Evolutionary conservation across 64 coral and sea anemone species (phyloP).

Genomic region (Montipora sp.): DNA sequence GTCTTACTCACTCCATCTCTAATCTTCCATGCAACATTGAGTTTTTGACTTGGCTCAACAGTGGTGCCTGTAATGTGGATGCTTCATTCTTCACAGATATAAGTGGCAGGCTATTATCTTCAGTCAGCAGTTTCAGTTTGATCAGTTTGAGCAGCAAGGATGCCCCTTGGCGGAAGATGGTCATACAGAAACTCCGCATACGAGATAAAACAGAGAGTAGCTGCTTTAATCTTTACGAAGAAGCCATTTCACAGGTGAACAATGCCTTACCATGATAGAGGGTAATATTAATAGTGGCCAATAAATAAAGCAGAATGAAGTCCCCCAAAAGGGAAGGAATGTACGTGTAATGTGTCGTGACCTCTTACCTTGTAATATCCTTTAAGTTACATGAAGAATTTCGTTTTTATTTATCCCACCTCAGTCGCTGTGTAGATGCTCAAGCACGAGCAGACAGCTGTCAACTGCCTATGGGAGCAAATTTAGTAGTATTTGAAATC

Average conservation of each 20-base stretch:
- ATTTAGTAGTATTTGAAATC: too few relatives aligned
- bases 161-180: constrained; percentile 77
- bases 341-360: too few relatives aligned
- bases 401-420: too few relatives aligned
- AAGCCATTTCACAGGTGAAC: constrained; percentile 88
- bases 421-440: too few relatives aligned
- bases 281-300: background rate
- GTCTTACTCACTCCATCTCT: background rate
- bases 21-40: constrained; percentile 77
- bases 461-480: too few relatives aligned
- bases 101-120: constrained; percentile 60
- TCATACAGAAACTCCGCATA: constrained; percentile 62
- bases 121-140: constrained; percentile 78
- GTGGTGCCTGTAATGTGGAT: constrained; percentile 88
- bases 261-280: background rate
- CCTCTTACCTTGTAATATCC: too few relatives aligned
- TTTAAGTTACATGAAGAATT: too few relatives aligned
- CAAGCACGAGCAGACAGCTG: too few relatives aligned
- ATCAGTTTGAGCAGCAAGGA: constrained; percentile 61
- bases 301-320: too few relatives aligned
- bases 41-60: constrained; percentile 85
- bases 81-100: constrained; percentile 71
- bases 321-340: too few relatives aligned
- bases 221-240: constrained; percentile 63
- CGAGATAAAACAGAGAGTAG: constrained; percentile 74